A percentile compares a stretch with the other conserved stretches of the same genome.
Evolutionary conservation across 2,113 vertebrate species (phyloP).

Genomic region (Calyptommatus sinebrachiatus): DNA sequence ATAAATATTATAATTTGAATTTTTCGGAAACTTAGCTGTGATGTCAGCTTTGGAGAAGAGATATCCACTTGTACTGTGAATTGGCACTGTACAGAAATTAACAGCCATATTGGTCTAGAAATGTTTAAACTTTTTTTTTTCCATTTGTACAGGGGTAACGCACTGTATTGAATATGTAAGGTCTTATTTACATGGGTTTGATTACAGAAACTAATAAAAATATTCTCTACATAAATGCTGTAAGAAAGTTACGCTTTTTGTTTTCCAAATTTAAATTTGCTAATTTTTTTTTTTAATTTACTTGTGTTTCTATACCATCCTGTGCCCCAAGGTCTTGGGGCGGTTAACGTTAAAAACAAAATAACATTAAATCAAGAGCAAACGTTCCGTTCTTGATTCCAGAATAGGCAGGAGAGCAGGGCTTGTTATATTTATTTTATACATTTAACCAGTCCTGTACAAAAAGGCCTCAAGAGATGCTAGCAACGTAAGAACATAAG

Average conservation of each 20-base stretch:
- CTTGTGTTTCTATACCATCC: too few species aligned
- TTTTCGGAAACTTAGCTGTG: constrained; percentile 78
- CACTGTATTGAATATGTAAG: constrained; percentile 99
- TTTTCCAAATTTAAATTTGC: not conserved
- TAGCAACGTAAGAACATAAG: too few species aligned
- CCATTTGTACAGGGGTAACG: constrained; percentile 98
- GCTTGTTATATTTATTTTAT: too few species aligned
- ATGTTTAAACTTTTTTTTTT: constrained; percentile 81
- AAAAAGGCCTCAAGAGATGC: too few species aligned
- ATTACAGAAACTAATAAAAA: constrained; percentile 99
- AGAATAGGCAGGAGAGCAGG: too few species aligned
- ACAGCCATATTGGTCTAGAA: constrained; percentile 85
- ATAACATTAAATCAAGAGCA: too few species aligned
- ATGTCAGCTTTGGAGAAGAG: constrained; percentile 76
- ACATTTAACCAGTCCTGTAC: too few species aligned
- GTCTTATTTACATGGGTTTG: constrained; percentile 99
- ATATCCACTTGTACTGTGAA: constrained; percentile 77
- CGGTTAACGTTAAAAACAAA: too few species aligned
- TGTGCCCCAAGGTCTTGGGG: too few species aligned
- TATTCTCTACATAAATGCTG: constrained; percentile 84
- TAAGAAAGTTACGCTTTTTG: not conserved
- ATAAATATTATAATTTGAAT: constrained; percentile 82
- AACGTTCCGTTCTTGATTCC: too few species aligned
- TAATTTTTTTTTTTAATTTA: too few species aligned
- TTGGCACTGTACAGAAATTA: constrained; percentile 86